These are phyloP conservation scores for Eptatretus atami DNA, from an alignment of 2,797 vertebrate genomes.

Conservation along the genomic window DNA sequence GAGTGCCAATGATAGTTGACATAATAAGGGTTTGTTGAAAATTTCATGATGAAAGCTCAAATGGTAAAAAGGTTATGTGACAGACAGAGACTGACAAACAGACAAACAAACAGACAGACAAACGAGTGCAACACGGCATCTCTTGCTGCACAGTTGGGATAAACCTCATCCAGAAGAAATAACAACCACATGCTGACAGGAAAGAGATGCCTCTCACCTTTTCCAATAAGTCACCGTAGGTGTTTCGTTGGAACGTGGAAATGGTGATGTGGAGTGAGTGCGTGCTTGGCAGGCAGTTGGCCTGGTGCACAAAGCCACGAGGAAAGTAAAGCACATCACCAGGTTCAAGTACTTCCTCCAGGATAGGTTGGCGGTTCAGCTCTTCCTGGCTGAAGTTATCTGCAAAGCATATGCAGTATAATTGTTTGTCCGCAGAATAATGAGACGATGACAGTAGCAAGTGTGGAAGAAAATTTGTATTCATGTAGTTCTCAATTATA, in stretches of 20 bases:
- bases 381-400: neutral
- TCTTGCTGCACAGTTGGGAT: too few relatives aligned
- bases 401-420: neutral
- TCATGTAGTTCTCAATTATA: neutral
- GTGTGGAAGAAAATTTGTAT: neutral
- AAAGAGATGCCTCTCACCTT: constrained; percentile 17
- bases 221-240: constrained; percentile 53
- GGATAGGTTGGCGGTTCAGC: constrained; percentile 15
- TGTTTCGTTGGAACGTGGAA: constrained; percentile 69
- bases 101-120: too few relatives aligned
- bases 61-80: too few relatives aligned
- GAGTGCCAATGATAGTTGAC: too few relatives aligned
- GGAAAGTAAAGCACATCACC: constrained; percentile 84
- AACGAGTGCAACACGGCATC: too few relatives aligned
- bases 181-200: neutral
- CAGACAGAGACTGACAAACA: too few relatives aligned
- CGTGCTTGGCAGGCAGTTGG: constrained; percentile 29
- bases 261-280: constrained; percentile 76
- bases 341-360: constrained; percentile 51
- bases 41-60: too few relatives aligned
- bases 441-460: neutral
- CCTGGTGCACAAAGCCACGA: constrained; percentile 75
- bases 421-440: neutral
- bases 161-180: neutral
- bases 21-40: too few relatives aligned